Conservation (phyloP, 2,888 invertebrate species). For the Rhagophthalmus giganteus region DNA sequence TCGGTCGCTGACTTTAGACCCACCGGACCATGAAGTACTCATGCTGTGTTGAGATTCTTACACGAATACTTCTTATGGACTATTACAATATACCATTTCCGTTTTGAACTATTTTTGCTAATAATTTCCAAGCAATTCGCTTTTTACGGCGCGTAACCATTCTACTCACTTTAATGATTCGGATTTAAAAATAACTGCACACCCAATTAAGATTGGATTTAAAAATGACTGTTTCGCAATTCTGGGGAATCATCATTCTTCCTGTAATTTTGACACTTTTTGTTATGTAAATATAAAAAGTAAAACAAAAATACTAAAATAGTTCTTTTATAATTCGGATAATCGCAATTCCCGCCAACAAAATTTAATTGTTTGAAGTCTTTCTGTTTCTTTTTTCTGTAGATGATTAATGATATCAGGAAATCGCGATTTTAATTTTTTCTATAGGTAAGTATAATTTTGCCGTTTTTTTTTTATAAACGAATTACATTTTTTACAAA, state of each 20-base stretch:
- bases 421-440: no score
- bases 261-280: conserved; percentile 22
- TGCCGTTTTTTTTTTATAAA: no score
- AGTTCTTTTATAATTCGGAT: not conserved
- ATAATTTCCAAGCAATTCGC: conserved; percentile 11
- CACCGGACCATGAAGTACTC: conserved; percentile 45
- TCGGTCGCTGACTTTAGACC: conserved; percentile 49
- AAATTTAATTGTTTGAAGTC: no score
- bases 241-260: conserved; percentile 10
- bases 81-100: conserved; percentile 26
- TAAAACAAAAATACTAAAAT: not conserved
- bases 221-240: conserved; percentile 17
- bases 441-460: no score
- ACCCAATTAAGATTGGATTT: conserved; percentile 10
- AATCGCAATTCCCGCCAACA: no score
- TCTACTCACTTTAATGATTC: conserved; percentile 6
- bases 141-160: conserved; percentile 15
- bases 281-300: conserved; percentile 20
- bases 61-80: conserved; percentile 25
- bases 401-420: no score
- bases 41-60: conserved; percentile 27
- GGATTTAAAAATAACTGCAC: conserved; percentile 5
- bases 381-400: no score
- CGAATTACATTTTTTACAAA: no score
- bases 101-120: conserved; percentile 23